Percentiles rank a stretch among this genome's conserved stretches.
These are phyloP conservation scores for Psilopsiagon aymara DNA, from an alignment of 2,113 vertebrate genomes.

Conservation along the genomic window DNA sequence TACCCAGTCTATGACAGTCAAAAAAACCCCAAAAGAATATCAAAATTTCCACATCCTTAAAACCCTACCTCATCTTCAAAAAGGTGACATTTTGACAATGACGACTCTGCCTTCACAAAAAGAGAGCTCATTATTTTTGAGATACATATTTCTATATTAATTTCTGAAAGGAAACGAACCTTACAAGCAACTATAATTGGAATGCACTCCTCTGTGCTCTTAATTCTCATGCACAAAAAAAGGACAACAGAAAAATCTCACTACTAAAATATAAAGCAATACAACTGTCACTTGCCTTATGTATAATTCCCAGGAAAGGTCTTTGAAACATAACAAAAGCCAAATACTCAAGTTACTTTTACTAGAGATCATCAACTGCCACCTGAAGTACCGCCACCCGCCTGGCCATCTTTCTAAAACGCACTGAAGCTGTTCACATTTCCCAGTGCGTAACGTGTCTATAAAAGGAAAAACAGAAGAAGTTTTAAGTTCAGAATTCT, in stretches of 20 bases:
- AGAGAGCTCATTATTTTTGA: conserved; percentile 39
- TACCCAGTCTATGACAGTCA: background rate
- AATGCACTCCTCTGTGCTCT: background rate
- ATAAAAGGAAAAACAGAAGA: background rate
- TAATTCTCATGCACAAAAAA: conserved; percentile 9
- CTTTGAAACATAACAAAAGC: background rate
- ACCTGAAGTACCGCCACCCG: background rate
- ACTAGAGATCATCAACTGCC: background rate
- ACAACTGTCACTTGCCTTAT: background rate
- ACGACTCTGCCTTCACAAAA: background rate
- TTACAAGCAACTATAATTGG: conserved; percentile 7
- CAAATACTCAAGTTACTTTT: background rate
- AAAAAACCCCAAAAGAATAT: background rate
- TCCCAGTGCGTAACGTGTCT: background rate
- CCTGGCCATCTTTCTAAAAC: background rate
- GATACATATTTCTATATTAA: conserved; percentile 24
- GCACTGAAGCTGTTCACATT: background rate
- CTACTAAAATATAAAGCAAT: background rate
- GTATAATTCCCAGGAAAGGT: background rate
- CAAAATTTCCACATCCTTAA: background rate
- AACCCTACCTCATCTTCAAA: background rate
- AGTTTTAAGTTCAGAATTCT: background rate
- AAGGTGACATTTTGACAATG: conserved; percentile 36
- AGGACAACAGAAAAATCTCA: background rate
- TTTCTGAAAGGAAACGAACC: conserved; percentile 46